Percentiles rank a stretch among this genome's conserved stretches.
Evolutionary conservation across 92 coral and sea anemone genomes (phyloP).

Genomic region (Actinernus sp.): DNA sequence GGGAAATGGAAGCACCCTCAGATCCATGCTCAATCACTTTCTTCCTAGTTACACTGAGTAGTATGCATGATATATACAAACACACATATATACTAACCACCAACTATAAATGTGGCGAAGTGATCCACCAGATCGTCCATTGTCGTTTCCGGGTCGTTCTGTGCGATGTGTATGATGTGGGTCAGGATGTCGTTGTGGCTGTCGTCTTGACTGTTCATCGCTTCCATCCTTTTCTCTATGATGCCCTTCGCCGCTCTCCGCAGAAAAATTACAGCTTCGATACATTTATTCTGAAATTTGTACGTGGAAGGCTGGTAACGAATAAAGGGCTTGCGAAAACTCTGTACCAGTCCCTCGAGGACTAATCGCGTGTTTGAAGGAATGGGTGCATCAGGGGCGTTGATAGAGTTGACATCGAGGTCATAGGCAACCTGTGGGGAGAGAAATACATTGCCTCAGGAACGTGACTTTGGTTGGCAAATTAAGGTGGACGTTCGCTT

Average conservation of each 20-base stretch:
- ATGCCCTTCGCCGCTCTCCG: conserved; percentile 64
- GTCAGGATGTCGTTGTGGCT: conserved; percentile 73
- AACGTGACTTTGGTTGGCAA: too few species aligned
- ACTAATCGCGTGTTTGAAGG: conserved; percentile 71
- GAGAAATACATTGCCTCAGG: too few species aligned
- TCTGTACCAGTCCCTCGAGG: conserved; percentile 78
- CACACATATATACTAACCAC: conserved; percentile 83
- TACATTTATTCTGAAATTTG: conserved; percentile 64
- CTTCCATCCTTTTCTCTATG: conserved; percentile 68
- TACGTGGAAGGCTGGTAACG: conserved; percentile 72
- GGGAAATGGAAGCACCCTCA: too few species aligned
- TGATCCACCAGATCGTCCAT: conserved; percentile 84
- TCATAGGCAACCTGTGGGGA: conserved; percentile 74
- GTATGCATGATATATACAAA: too few species aligned
- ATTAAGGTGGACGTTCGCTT: too few species aligned
- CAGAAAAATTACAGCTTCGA: conserved; percentile 65
- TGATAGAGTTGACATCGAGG: conserved; percentile 73
- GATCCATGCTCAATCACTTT: too few species aligned
- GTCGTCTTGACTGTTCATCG: conserved; percentile 53
- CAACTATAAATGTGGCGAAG: conserved; percentile 79
- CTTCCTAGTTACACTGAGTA: too few species aligned
- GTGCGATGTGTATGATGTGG: conserved; percentile 62
- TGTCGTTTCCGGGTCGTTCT: conserved; percentile 61
- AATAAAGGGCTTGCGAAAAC: conserved; percentile 82
- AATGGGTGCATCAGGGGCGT: conserved; percentile 70